Percentiles rank a stretch among this genome's conserved stretches.
Evolutionary conservation across 2,113 vertebrate genomes (phyloP).

Genomic region (Himantopus leucocephalus): DNA sequence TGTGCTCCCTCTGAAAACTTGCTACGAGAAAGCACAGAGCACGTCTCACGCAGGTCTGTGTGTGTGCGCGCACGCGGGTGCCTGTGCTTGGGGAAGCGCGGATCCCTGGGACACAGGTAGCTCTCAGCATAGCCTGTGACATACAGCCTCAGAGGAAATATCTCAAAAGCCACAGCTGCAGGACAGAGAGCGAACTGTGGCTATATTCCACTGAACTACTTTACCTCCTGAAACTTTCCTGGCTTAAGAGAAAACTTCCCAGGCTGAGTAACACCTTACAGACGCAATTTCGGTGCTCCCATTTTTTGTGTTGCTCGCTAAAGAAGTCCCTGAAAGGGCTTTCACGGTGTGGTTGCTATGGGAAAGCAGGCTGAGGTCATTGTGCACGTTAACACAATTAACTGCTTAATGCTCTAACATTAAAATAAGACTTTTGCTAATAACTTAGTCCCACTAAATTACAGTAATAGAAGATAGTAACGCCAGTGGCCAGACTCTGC

Average conservation of each 20-base stretch:
- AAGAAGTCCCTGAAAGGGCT: neutral
- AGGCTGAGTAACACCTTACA: neutral
- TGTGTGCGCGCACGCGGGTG: fast-evolving
- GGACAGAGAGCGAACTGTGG: neutral
- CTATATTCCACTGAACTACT: neutral
- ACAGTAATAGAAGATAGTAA: neutral
- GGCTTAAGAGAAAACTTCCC: neutral
- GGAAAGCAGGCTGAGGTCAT: neutral
- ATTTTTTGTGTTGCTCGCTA: neutral
- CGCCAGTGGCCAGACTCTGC: neutral
- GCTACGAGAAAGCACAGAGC: neutral
- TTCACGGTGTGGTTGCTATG: neutral
- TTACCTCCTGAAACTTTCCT: neutral
- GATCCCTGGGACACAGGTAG: neutral
- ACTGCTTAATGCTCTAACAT: neutral
- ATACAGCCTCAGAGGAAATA: neutral
- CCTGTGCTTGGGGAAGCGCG: neutral
- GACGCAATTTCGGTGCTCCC: neutral
- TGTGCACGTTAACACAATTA: neutral
- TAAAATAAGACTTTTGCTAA: neutral
- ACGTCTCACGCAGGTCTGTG: fast-evolving
- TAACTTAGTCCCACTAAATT: neutral
- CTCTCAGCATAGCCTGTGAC: neutral
- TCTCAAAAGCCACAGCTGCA: neutral
- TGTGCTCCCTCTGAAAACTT: neutral